Evolutionary conservation across 2,888 invertebrate genomes (phyloP).

Genomic region (Erannis defoliaria): DNA sequence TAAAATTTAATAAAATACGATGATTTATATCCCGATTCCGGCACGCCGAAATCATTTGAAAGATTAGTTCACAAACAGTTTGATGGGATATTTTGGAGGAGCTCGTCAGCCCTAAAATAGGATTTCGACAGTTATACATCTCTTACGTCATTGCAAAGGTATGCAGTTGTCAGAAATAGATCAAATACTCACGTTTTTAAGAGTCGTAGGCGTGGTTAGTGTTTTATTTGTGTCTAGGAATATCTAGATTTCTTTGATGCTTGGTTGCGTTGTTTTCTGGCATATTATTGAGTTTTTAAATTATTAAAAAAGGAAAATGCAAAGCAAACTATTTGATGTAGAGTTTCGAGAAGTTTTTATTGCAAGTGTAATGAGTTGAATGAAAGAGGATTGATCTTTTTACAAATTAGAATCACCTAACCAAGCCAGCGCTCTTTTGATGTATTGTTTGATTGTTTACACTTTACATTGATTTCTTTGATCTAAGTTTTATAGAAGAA

Average conservation of each 20-base stretch:
- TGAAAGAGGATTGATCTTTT: too few species aligned
- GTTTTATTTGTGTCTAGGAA: constrained; percentile 23
- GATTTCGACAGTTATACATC: constrained; percentile 17
- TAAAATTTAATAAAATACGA: neutral
- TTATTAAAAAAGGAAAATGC: neutral
- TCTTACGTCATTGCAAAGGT: constrained; percentile 20
- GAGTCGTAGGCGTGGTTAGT: constrained; percentile 24
- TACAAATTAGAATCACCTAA: neutral
- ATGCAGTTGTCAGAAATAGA: constrained; percentile 33
- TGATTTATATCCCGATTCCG: constrained; percentile 10
- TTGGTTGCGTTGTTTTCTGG: neutral
- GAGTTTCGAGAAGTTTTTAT: neutral
- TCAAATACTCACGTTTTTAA: constrained; percentile 25
- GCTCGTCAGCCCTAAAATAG: constrained; percentile 20
- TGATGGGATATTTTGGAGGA: constrained; percentile 8
- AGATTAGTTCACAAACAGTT: constrained; percentile 5
- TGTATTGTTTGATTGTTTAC: neutral
- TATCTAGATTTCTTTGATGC: constrained; percentile 10
- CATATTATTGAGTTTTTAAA: neutral
- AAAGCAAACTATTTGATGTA: neutral
- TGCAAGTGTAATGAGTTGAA: too few species aligned
- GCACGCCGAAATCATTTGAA: constrained; percentile 3
- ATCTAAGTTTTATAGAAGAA: too few species aligned
- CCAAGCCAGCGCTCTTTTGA: neutral
- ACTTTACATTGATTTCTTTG: too few species aligned